Conservation (phyloP, 2,113 vertebrate species). For the Pomatostomus ruficeps region DNA sequence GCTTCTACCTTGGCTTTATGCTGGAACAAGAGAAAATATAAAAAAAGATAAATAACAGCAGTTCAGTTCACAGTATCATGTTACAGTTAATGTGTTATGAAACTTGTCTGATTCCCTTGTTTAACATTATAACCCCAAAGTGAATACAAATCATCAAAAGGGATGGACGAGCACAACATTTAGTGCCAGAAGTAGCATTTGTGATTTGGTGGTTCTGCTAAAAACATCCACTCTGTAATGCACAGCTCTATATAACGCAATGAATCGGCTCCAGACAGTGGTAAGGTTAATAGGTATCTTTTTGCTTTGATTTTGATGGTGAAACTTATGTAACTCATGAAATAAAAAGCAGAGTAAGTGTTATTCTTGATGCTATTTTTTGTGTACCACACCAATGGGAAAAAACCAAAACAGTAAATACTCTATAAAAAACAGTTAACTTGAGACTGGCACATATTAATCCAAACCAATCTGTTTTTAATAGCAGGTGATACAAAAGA, state of each 20-base stretch:
- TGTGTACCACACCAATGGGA: neutral
- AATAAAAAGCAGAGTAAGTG: neutral
- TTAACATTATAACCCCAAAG: conserved; percentile 71
- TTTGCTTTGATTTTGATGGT: neutral
- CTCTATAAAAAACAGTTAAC: neutral
- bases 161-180: conserved; percentile 30
- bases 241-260: neutral
- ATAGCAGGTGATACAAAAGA: neutral
- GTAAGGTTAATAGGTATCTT: neutral
- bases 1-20: conserved; percentile 94
- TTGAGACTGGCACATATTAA: neutral
- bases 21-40: conserved; percentile 75
- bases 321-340: neutral
- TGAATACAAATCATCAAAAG: conserved; percentile 66
- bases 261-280: neutral
- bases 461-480: neutral
- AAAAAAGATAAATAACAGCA: conserved; percentile 72
- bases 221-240: neutral
- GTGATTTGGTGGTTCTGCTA: conserved; percentile 37
- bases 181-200: conserved; percentile 60
- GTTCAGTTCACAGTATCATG: conserved; percentile 55
- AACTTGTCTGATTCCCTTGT: conserved; percentile 68
- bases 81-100: conserved; percentile 67
- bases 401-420: neutral
- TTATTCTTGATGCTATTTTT: neutral